A percentile compares a stretch with the other conserved stretches of the same genome.
phyloP scores from a whole-genome alignment of 2,113 vertebrate species.

The Eulemur macaco region DNA sequence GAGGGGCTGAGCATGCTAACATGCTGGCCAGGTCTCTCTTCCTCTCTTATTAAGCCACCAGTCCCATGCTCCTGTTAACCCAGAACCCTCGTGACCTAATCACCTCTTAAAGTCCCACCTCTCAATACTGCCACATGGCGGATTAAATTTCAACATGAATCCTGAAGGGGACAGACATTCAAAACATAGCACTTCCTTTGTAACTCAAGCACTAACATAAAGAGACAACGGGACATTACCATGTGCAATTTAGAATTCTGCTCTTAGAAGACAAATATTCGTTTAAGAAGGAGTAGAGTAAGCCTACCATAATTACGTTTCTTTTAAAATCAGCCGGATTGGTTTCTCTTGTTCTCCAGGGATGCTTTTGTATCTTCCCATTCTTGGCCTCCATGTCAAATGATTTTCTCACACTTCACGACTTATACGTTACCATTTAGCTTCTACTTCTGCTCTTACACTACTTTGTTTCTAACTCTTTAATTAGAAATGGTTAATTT shows the following conservation, averaged over 20 bases:
- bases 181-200: neutral
- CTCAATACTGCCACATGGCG: neutral
- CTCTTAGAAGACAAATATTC: conserved; percentile 12
- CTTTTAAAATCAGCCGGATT: neutral
- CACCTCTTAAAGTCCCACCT: neutral
- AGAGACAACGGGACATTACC: neutral
- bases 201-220: neutral
- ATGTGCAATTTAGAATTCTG: neutral
- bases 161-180: neutral
- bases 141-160: neutral
- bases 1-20: neutral
- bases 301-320: neutral
- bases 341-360: neutral
- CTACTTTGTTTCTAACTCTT: conserved; percentile 69
- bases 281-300: neutral
- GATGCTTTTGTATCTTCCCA: conserved; percentile 25
- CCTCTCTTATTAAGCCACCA: neutral
- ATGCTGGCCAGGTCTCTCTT: neutral
- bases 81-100: neutral
- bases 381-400: conserved; percentile 29
- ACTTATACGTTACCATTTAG: conserved; percentile 14
- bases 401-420: conserved; percentile 32
- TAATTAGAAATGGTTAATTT: conserved; percentile 82
- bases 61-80: neutral
- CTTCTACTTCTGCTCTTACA: conserved; percentile 41